phyloP scores from a whole-genome alignment of 2,113 vertebrate genomes.

The Todiramphus chloris region DNA sequence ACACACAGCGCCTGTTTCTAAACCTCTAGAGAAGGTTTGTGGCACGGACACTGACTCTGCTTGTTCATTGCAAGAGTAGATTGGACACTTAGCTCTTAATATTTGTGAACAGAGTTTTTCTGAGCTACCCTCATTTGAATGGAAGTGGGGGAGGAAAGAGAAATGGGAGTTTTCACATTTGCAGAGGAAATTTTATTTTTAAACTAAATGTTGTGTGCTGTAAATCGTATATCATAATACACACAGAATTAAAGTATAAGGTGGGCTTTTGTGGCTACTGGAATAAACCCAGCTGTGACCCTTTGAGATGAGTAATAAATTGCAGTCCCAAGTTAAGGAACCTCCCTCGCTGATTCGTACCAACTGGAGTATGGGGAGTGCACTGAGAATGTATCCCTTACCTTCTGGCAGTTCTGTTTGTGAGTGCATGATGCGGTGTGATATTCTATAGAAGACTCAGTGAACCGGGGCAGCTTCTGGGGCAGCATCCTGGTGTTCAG shows the following conservation, averaged over 20 bases:
- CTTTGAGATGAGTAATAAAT: not conserved
- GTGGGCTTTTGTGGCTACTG: not conserved
- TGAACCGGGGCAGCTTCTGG: not conserved
- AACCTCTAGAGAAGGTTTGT: not conserved
- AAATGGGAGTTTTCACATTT: not conserved
- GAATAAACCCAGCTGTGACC: not conserved
- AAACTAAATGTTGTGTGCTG: not conserved
- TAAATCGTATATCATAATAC: not conserved
- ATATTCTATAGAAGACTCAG: not conserved
- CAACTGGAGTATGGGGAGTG: not conserved
- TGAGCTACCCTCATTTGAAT: not conserved
- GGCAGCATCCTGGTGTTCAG: not conserved
- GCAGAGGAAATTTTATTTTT: not conserved
- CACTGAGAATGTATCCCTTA: not conserved
- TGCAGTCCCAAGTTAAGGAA: conserved; percentile 21
- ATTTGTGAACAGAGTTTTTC: not conserved
- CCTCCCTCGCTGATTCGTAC: not conserved
- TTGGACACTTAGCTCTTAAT: not conserved
- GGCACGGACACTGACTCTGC: not conserved
- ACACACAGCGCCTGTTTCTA: not conserved
- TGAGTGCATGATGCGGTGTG: not conserved
- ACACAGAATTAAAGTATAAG: not conserved
- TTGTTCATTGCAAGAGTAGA: not conserved
- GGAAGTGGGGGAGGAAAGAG: not conserved
- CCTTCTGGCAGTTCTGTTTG: not conserved